phyloP scores from a whole-genome alignment of 37 sponge, comb jelly and placozoan species.

The Lycopodina hypogea region DNA sequence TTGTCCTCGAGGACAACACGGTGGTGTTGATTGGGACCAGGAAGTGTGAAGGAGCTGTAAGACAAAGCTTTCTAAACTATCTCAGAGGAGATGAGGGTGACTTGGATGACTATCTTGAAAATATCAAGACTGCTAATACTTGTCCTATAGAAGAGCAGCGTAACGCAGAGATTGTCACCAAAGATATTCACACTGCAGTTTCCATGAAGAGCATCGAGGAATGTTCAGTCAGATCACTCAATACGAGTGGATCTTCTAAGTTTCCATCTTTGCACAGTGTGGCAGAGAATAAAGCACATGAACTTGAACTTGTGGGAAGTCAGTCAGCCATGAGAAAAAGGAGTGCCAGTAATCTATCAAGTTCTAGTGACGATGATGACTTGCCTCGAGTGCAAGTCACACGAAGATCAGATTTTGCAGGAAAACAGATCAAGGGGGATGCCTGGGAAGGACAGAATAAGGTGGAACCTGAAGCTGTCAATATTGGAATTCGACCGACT shows the following conservation, averaged over 20 bases:
- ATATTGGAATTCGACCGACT: neutral
- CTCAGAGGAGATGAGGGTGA: neutral
- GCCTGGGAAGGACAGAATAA: too few species aligned
- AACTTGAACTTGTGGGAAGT: too few species aligned
- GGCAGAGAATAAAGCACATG: too few species aligned
- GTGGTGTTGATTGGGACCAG: neutral
- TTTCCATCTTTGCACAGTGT: too few species aligned
- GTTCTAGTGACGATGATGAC: too few species aligned
- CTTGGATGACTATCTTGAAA: neutral
- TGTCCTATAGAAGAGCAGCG: neutral
- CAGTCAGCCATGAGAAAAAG: too few species aligned
- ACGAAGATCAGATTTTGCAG: too few species aligned
- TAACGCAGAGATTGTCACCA: neutral
- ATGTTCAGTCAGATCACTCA: neutral
- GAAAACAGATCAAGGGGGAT: too few species aligned
- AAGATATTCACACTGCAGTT: neutral
- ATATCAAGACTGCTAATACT: neutral
- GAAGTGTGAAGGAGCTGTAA: neutral
- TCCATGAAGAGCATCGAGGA: neutral
- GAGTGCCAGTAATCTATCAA: too few species aligned
- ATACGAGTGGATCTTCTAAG: too few species aligned
- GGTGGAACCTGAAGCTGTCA: neutral
- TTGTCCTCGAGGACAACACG: slow-evolving; percentile 5
- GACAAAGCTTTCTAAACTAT: neutral
- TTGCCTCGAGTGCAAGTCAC: too few species aligned